Base-by-base conservation (phyloP, 35 echinoderm and acorn worm species). In the Nesometra sesokonis region DNA sequence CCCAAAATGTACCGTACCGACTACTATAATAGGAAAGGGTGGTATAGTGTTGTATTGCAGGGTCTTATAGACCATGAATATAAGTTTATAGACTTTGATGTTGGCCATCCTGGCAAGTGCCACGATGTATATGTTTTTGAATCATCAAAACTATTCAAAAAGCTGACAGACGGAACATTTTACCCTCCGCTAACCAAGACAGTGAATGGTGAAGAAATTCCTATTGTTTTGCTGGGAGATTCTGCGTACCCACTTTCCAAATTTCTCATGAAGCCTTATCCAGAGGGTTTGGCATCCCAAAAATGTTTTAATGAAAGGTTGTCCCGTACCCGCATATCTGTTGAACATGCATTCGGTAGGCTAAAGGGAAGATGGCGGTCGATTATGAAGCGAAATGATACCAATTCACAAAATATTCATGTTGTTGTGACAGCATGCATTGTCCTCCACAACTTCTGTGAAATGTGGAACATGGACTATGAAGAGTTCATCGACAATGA, bases 61-160 rank as follows among this genome's bases (percentile, higher is more conserved):
- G 76, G 52, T 35, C 52, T 86, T 77, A 67, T 78, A 5, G 85
- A 86, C 30, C 32, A 76, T 33, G 9, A 76, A 31, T 86, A 86
- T 37, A 7, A 37, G 21, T 86, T 86, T 37, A 78, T 78, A 5
- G 85, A 86, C 21, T 33, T 86, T 33, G 35, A 35, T 21, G 35
- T 77, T 27, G 85, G 76, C n/a, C 67, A 57, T 32, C 85, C 85
- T 19, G 85, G 85, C 17, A 86, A 78, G 29, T 76, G 52, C 33
- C 85, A 86, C 57, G 85, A 86, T 77, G 35, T n/a, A 1, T 78
- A 57, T 57, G 85, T 86, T 7, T 86, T 34, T 86, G 85, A 77
- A 77, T 29, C 30, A 13, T 86, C 85, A 32, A 77, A 57, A 78
- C 85, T 86, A 30, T 34, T 39, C 19, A 43, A 32, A 9, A 78